Base-by-base conservation (phyloP, 2,113 vertebrate genomes). In the Thinocorus orbignyianus region DNA sequence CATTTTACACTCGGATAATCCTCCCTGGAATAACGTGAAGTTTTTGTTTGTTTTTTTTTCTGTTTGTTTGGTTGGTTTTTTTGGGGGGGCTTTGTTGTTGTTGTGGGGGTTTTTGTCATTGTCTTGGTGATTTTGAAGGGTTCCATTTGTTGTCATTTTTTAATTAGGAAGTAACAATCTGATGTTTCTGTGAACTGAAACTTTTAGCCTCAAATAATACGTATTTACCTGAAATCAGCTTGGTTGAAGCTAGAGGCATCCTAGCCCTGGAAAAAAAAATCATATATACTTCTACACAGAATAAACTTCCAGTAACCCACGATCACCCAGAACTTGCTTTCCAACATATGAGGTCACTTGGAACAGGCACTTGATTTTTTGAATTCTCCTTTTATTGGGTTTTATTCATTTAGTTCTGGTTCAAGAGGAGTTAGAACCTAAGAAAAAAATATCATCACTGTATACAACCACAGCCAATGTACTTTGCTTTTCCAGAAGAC, bases 281-380 rank as follows among this genome's bases (percentile, higher is more conserved):
- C 44, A 44, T 37, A 18, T 41, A 2, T 72, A 86, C 60, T 84
- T 91, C 62, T 66, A 90, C 44, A 41, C 77, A 91, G 73, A 89
- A 76, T 7, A 97, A 80, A 85, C 19, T 94, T 96, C 90, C 94
- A 95, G 92, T 92, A 93, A 94, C 93, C 86, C 73, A 86, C 80
- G 88, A 13, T 66, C 73, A 93, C 86, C 78, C 90, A 94, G 77
- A 92, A 69, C 69, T 93, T n/a, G 10, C 74, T 97, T 55, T 95
- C 96, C 94, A 93, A 93, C 49, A 44, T 72, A 94, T 95, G 92
- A 96, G 73, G 51, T 97, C 93, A 95, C 83, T 93, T 95, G 93
- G 96, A 94, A 96, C 70, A 62, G 37, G 11, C 44, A 13, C 61
- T 84, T 83, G 62, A 54, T 79, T 91, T 95, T 62, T 65, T 91